Conservation (phyloP, 2,797 vertebrate genomes). For the Simalia tracyae region DNA sequence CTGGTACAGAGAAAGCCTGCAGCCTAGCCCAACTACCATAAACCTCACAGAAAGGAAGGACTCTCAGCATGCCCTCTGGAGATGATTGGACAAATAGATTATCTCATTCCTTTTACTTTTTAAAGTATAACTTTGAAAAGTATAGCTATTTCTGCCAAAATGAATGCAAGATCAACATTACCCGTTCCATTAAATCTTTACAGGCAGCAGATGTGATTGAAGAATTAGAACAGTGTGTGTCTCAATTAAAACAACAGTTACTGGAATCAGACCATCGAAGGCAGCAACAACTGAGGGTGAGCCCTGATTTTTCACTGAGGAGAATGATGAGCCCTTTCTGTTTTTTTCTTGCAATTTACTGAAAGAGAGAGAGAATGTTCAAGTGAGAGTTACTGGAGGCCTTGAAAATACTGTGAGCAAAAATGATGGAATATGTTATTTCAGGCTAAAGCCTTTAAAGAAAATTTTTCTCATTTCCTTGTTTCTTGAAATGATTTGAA, state of each 20-base stretch:
- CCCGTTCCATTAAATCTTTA: slow-evolving; percentile 46
- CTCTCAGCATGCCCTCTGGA: not conserved
- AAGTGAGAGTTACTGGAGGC: slow-evolving; percentile 19
- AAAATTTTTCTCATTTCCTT: slow-evolving; percentile 2
- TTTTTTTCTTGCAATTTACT: slow-evolving; percentile 12
- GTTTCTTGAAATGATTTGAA: not conserved
- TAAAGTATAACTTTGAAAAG: slow-evolving; percentile 22
- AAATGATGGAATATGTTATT: slow-evolving; percentile 18
- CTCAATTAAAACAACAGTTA: slow-evolving; percentile 81
- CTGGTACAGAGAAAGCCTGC: not conserved
- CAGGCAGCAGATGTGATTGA: slow-evolving; percentile 83
- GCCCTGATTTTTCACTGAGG: slow-evolving; percentile 40
- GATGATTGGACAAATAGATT: not conserved
- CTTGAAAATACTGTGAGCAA: slow-evolving; percentile 7
- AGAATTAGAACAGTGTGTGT: slow-evolving; percentile 77
- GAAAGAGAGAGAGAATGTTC: not conserved
- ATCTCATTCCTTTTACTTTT: slow-evolving; percentile 16
- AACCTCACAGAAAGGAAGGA: not conserved
- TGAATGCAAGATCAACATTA: slow-evolving; percentile 29
- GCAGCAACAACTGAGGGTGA: slow-evolving; percentile 83
- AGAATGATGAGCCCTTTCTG: slow-evolving; percentile 5
- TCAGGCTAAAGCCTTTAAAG: slow-evolving; percentile 26
- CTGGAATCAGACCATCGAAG: slow-evolving; percentile 81
- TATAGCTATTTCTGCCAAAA: slow-evolving; percentile 19
- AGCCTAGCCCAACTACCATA: not conserved